Conservation (phyloP, 2,888 invertebrate species). For the Eupithecia dodoneata region DNA sequence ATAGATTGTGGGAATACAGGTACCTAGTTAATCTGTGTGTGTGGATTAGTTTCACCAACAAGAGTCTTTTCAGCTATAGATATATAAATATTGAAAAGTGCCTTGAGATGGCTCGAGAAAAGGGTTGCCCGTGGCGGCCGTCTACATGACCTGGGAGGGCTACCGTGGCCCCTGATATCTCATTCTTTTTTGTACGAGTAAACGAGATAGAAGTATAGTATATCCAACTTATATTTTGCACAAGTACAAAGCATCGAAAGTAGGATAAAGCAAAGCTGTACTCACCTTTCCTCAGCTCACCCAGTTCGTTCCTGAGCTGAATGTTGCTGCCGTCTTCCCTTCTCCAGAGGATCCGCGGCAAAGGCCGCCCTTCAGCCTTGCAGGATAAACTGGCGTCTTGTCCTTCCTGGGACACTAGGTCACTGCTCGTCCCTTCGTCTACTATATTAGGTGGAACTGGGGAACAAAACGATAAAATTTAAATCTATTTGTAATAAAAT, state of each 20-base stretch:
- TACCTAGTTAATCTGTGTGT: no score
- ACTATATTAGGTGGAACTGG: constrained; percentile 92
- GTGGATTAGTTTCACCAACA: no score
- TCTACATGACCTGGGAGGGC: no score
- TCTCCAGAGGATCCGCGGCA: constrained; percentile 86
- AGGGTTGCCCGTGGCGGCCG: no score
- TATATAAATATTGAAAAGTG: no score
- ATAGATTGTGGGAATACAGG: no score
- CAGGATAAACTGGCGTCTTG: constrained; percentile 90
- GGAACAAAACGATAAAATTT: not conserved
- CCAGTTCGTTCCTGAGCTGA: constrained; percentile 75
- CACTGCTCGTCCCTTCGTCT: constrained; percentile 90
- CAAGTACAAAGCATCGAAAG: not conserved
- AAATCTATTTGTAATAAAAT: no score
- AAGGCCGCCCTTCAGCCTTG: constrained; percentile 89
- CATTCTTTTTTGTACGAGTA: no score
- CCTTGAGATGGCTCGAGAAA: no score
- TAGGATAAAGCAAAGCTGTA: not conserved
- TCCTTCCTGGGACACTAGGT: constrained; percentile 89
- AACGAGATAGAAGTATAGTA: not conserved
- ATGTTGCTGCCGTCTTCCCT: constrained; percentile 85
- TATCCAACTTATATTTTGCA: not conserved
- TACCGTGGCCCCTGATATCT: no score
- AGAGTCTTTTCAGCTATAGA: no score
- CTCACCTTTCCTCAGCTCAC: constrained; percentile 76